phyloP scores from a whole-genome alignment of 2,888 invertebrate species.

The Eupithecia tripunctaria region DNA sequence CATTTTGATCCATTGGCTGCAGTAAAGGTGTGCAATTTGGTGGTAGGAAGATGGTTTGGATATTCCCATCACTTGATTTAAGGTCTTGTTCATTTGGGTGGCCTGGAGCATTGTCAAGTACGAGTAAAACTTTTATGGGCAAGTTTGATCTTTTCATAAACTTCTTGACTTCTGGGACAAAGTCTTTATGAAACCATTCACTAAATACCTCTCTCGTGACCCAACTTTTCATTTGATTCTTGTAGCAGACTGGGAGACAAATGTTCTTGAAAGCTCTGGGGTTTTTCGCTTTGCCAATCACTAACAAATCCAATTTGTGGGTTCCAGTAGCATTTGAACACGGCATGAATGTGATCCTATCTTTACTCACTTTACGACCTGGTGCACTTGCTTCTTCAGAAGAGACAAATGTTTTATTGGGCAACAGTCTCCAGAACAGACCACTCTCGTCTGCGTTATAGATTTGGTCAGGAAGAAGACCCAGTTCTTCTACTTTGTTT shows the following conservation, averaged over 20 bases:
- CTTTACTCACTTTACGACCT: conserved; percentile 47
- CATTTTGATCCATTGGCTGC: too few species aligned
- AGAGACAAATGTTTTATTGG: conserved; percentile 48
- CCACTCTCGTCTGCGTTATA: conserved; percentile 48
- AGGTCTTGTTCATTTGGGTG: conserved; percentile 52
- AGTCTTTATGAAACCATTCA: conserved; percentile 48
- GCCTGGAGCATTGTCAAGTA: conserved; percentile 43
- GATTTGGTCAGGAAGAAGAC: conserved; percentile 43
- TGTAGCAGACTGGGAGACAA: conserved; percentile 49
- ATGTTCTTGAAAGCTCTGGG: conserved; percentile 48
- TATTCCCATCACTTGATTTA: conserved; percentile 51
- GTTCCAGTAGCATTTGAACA: conserved; percentile 49
- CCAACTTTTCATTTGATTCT: conserved; percentile 47
- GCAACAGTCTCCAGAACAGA: conserved; percentile 33
- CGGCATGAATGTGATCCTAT: conserved; percentile 46
- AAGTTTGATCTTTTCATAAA: conserved; percentile 37
- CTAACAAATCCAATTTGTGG: conserved; percentile 44
- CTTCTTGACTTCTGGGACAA: conserved; percentile 43
- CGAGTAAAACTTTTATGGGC: conserved; percentile 48
- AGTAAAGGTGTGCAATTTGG: conserved; percentile 43
- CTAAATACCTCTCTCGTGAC: conserved; percentile 51
- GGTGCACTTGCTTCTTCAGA: conserved; percentile 41
- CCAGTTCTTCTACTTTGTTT: conserved; percentile 14
- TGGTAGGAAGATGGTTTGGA: conserved; percentile 49
- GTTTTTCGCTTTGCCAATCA: conserved; percentile 50